Evolutionary conservation across 2,797 vertebrate species (phyloP).

Genomic region (Morus bassanus): DNA sequence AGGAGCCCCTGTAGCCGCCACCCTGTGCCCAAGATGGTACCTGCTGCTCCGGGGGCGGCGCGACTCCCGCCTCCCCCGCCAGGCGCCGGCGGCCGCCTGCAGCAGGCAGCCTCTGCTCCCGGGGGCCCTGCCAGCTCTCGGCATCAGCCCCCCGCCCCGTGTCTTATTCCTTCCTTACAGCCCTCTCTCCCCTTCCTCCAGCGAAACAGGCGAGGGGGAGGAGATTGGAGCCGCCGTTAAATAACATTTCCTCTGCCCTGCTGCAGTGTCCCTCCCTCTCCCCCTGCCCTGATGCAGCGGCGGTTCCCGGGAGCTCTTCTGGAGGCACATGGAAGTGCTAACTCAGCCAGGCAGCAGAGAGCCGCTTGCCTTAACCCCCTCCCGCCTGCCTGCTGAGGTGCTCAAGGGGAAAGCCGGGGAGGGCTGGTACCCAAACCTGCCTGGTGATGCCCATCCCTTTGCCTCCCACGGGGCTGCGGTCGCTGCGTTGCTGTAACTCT

Average conservation of each 20-base stretch:
- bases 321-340: conserved; percentile 21
- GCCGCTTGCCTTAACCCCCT: conserved; percentile 37
- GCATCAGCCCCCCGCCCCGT: not conserved
- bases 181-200: not conserved
- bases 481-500: too few relatives aligned
- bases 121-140: not conserved
- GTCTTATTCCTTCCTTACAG: not conserved
- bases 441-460: not conserved
- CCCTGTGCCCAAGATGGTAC: not conserved
- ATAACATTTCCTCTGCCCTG: not conserved
- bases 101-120: not conserved
- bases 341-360: conserved; percentile 9
- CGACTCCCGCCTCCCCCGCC: not conserved
- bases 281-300: not conserved
- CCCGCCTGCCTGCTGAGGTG: not conserved
- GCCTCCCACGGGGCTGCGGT: not conserved
- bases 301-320: conserved; percentile 17
- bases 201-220: not conserved
- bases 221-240: not conserved
- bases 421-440: not conserved
- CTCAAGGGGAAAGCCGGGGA: not conserved
- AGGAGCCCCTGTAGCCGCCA: too few relatives aligned
- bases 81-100: not conserved
- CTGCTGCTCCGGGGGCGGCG: not conserved
- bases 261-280: not conserved